Conservation (phyloP, 2,888 invertebrate genomes). For the Lumbricus terrestris region DNA sequence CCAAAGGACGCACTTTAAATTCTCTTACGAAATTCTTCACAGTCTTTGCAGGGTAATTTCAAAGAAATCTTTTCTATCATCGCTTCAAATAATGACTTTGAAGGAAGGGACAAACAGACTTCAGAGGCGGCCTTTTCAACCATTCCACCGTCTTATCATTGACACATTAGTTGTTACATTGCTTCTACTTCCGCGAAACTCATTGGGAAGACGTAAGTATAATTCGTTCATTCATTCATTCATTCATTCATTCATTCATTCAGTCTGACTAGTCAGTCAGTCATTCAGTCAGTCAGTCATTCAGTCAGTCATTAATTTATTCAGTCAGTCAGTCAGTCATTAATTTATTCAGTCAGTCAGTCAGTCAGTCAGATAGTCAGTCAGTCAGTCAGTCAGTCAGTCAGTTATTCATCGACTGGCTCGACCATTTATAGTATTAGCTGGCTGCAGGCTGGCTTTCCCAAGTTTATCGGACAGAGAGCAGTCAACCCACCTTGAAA, state of each 20-base stretch:
- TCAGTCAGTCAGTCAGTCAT: not conserved
- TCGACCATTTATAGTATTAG: no score
- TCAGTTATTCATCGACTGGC: not conserved
- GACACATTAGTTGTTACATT: constrained; percentile 3
- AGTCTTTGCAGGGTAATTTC: not conserved
- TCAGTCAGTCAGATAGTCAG: not conserved
- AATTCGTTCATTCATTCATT: not conserved
- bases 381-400: not conserved
- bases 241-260: not conserved
- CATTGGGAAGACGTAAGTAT: not conserved
- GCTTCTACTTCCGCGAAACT: not conserved
- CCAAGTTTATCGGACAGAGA: no score
- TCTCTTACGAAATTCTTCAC: not conserved
- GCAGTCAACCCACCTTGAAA: no score
- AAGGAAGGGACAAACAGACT: not conserved
- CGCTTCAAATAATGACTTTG: not conserved
- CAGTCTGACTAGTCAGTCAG: not conserved
- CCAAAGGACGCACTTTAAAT: not conserved
- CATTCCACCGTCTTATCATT: not conserved
- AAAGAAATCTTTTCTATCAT: not conserved
- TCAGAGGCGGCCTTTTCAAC: not conserved
- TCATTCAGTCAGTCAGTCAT: not conserved
- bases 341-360: not conserved
- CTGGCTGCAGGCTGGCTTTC: no score
- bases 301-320: not conserved